Evolutionary conservation across 2,888 invertebrate species (phyloP), one percentile per base, ranked within the genome.

Genomic region (Lumbricus terrestris): DNA sequence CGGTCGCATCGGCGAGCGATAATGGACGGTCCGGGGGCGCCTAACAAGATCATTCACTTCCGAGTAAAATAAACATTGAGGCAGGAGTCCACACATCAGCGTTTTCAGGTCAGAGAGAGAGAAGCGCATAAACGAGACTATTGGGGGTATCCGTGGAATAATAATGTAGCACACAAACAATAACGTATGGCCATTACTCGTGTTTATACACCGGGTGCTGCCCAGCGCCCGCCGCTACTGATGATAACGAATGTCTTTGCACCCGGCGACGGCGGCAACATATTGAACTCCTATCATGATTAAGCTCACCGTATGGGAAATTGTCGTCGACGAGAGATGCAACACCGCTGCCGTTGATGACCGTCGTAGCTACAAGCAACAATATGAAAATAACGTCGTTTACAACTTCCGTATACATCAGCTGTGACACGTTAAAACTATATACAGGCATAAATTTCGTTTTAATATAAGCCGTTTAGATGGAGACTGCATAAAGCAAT

Each of bases 291-390:
- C 6, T 35, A 85, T 34, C n/a, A n/a, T n/a, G n/a, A n/a, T n/a
- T n/a, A 23, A 35, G 23, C 85, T 23, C 35, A 85, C 85, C 85
- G 37, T 85, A 85, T 85, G 85, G 85, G 35, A 85, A 85, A 85
- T 85, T 85, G 20, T 85, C 85, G 5, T 85, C 85, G 85, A 85
- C 85, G 20, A 85, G 85, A 85, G 85, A 85, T 6, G 85, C 85
- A 8, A 85, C 85, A 8, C 37, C 85, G 35, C 35, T 33, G 35
- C 37, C 35, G 20, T 16, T 13, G 8, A 35, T 35, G 35, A 15
- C 37, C 20, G 37, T 23, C 35, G 85, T 29, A 15, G 13, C 85
- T 85, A 85, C 18, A 85, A 85, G 15, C 23, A 34, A 85, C 29
- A 18, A 85, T 35, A 69, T 69, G 29, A 69, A 69, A 69, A 69